phyloP scores from a whole-genome alignment of 2,113 vertebrate genomes.

The Xiphophorus hellerii region DNA sequence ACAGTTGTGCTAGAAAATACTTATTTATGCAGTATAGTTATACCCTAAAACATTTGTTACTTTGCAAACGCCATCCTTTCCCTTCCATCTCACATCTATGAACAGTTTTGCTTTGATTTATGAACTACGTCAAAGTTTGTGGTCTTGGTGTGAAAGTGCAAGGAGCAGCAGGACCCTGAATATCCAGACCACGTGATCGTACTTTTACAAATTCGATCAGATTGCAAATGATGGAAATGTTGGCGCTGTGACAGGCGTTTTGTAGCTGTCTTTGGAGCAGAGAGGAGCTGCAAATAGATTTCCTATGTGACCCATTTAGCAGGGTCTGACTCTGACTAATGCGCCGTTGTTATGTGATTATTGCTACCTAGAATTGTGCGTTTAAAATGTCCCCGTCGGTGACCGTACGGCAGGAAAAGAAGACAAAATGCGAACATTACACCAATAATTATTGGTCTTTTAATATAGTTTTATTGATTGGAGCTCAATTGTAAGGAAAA shows the following conservation, averaged over 20 bases:
- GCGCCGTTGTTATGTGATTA: not conserved
- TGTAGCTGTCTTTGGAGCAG: not conserved
- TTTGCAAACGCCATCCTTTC: too few species aligned
- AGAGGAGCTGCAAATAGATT: not conserved
- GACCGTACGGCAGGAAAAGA: not conserved
- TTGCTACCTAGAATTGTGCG: not conserved
- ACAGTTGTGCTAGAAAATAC: too few species aligned
- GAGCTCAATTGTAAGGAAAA: not conserved
- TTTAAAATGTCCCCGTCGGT: not conserved
- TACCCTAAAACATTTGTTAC: too few species aligned
- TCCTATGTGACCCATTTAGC: not conserved
- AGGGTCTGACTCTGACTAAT: not conserved
- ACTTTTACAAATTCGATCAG: too few species aligned
- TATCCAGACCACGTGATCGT: too few species aligned
- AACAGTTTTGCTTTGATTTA: too few species aligned
- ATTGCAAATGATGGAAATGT: not conserved
- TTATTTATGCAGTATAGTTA: too few species aligned
- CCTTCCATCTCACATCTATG: too few species aligned
- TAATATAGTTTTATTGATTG: not conserved
- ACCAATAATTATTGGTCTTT: not conserved
- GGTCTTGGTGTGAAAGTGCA: too few species aligned
- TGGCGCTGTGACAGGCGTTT: not conserved
- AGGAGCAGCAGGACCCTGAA: too few species aligned
- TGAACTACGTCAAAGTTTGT: too few species aligned
- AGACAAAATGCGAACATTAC: not conserved